These are phyloP conservation scores for Montipora capricornis DNA, from an alignment of 64 coral and sea anemone genomes.

Conservation along the genomic window DNA sequence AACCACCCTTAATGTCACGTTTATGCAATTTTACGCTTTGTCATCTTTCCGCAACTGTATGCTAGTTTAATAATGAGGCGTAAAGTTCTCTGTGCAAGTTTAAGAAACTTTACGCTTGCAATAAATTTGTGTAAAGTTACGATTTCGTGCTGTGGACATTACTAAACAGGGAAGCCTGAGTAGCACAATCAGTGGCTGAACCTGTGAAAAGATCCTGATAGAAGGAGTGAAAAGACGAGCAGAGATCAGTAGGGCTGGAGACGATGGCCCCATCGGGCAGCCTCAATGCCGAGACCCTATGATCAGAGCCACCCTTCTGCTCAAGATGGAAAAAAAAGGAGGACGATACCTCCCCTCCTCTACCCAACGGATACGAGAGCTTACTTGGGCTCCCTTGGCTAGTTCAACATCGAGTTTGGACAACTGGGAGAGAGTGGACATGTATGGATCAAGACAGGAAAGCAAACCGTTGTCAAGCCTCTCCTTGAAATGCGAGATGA, in stretches of 20 bases:
- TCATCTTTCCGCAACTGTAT: too few relatives aligned
- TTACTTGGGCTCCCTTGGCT: slow-evolving; percentile 33
- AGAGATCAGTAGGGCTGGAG: neutral
- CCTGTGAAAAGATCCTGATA: neutral
- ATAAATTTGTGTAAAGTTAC: too few relatives aligned
- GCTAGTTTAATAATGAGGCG: too few relatives aligned
- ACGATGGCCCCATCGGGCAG: neutral
- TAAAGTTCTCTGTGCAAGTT: too few relatives aligned
- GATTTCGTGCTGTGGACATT: too few relatives aligned
- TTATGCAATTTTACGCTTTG: too few relatives aligned
- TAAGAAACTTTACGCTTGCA: too few relatives aligned
- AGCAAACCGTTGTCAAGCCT: neutral
- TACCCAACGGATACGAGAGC: slow-evolving; percentile 35
- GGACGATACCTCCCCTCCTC: slow-evolving; percentile 66
- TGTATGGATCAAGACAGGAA: neutral
- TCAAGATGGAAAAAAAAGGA: slow-evolving; percentile 33
- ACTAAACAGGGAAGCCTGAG: too few relatives aligned
- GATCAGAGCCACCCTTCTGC: neutral
- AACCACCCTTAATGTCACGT: too few relatives aligned
- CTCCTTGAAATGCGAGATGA: neutral
- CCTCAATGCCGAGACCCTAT: neutral
- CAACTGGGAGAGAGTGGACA: neutral
- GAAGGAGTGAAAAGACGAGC: neutral
- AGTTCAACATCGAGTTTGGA: neutral
- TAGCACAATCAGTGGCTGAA: too few relatives aligned